phyloP scores from a whole-genome alignment of 1,140 invertebrate species.

The Caligus rogercresseyi region DNA sequence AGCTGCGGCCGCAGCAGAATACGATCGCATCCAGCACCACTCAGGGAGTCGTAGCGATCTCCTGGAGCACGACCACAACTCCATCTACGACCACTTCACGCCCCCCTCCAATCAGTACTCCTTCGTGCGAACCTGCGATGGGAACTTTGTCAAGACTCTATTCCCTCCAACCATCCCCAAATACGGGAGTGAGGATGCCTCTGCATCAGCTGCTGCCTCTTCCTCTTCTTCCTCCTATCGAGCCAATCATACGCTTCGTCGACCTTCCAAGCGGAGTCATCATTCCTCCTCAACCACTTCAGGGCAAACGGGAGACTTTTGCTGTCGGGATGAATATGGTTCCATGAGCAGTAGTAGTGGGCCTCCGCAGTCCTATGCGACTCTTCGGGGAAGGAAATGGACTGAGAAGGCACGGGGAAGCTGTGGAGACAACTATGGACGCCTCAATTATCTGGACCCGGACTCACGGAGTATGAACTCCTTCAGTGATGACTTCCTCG shows the following conservation, averaged over 20 bases:
- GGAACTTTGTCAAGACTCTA: slow-evolving; percentile 13
- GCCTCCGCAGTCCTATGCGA: slow-evolving; percentile 13
- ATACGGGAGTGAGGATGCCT: background rate
- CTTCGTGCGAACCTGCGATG: slow-evolving; percentile 16
- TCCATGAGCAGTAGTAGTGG: background rate
- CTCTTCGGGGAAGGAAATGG: slow-evolving; percentile 14
- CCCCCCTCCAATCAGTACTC: background rate
- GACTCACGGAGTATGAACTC: slow-evolving; percentile 7
- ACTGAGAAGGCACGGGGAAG: background rate
- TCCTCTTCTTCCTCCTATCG: background rate
- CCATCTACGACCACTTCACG: background rate
- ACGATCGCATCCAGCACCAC: slow-evolving; percentile 7
- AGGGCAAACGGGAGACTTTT: background rate
- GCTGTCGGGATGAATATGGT: background rate
- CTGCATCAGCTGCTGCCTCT: background rate
- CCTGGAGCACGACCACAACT: slow-evolving; percentile 9
- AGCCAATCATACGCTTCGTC: slow-evolving; percentile 14
- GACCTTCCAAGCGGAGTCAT: slow-evolving; percentile 8
- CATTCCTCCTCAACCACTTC: background rate
- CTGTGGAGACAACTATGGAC: slow-evolving; percentile 10
- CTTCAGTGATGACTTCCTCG: slow-evolving; percentile 4
- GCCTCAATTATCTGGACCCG: background rate
- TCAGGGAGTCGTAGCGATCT: background rate
- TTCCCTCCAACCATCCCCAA: slow-evolving; percentile 1
- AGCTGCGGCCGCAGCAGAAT: background rate